phyloP scores from a whole-genome alignment of 2,888 invertebrate genomes.

The Noctua fimbriata region DNA sequence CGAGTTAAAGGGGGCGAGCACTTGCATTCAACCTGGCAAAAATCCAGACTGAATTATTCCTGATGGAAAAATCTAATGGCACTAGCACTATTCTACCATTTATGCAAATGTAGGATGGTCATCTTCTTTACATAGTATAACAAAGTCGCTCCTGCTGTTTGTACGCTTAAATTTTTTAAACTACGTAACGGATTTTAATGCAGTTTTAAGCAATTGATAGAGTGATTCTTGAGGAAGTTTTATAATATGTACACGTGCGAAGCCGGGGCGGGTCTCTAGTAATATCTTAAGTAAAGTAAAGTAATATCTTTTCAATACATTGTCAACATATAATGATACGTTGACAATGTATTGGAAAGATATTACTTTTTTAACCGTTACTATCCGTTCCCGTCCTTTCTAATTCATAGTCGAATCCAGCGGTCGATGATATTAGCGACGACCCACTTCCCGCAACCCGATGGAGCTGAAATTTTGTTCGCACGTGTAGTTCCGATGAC shows the following conservation, averaged over 20 bases:
- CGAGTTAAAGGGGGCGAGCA: background rate
- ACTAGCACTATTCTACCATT: background rate
- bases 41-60: background rate
- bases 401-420: background rate
- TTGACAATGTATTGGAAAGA: background rate
- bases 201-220: too few relatives aligned
- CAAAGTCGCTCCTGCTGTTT: too few relatives aligned
- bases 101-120: too few relatives aligned
- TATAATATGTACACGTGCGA: too few relatives aligned
- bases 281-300: too few relatives aligned
- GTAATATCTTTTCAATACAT: too few relatives aligned
- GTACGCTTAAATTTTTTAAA: too few relatives aligned
- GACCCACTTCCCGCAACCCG: conserved; percentile 29
- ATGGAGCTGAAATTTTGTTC: conserved; percentile 27
- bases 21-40: background rate
- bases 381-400: background rate
- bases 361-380: background rate
- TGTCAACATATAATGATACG: background rate
- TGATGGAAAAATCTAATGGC: background rate
- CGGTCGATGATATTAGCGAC: conserved; percentile 3
- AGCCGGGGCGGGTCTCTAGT: too few relatives aligned
- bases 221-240: too few relatives aligned
- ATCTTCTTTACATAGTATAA: too few relatives aligned
- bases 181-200: too few relatives aligned
- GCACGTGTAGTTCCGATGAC: conserved; percentile 37